phyloP scores from a whole-genome alignment of 2,888 invertebrate species.

The Apeira syringaria region DNA sequence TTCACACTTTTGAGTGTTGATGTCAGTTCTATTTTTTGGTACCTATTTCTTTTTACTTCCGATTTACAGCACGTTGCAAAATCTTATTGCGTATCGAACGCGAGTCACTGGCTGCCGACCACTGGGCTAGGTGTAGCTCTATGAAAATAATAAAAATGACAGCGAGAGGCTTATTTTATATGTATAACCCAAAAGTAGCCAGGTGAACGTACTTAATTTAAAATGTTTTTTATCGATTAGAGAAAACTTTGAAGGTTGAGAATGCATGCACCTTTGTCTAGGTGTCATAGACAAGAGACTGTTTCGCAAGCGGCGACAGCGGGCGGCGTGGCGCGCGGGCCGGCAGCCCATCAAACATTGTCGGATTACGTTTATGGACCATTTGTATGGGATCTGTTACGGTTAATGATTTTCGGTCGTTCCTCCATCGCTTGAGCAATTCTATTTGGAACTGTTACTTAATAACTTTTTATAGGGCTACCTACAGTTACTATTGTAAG shows the following conservation, averaged over 20 bases:
- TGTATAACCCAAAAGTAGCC: no score
- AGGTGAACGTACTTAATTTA: no score
- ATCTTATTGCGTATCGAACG: no score
- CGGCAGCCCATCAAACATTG: slow-evolving; percentile 66
- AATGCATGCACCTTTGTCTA: slow-evolving; percentile 41
- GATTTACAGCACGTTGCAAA: no score
- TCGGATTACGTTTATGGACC: slow-evolving; percentile 75
- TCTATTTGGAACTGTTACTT: slow-evolving; percentile 53
- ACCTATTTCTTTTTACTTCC: no score
- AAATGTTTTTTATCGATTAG: slow-evolving; percentile 31
- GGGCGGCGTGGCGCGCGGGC: slow-evolving; percentile 34
- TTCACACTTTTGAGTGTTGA: no score
- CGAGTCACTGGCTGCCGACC: no score
- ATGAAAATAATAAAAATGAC: no score
- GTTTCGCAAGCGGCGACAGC: slow-evolving; percentile 52
- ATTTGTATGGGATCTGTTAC: slow-evolving; percentile 75
- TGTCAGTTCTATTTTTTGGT: no score
- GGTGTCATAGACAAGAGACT: slow-evolving; percentile 37
- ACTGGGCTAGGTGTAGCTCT: no score
- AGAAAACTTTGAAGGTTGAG: slow-evolving; percentile 21
- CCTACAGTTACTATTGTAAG: slow-evolving; percentile 32
- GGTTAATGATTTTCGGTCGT: slow-evolving; percentile 68
- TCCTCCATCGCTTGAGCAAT: slow-evolving; percentile 54
- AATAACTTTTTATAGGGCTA: slow-evolving; percentile 52
- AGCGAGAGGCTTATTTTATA: no score